Conservation (phyloP, 2,113 vertebrate genomes). For the Gymnocephalus cernua region DNA sequence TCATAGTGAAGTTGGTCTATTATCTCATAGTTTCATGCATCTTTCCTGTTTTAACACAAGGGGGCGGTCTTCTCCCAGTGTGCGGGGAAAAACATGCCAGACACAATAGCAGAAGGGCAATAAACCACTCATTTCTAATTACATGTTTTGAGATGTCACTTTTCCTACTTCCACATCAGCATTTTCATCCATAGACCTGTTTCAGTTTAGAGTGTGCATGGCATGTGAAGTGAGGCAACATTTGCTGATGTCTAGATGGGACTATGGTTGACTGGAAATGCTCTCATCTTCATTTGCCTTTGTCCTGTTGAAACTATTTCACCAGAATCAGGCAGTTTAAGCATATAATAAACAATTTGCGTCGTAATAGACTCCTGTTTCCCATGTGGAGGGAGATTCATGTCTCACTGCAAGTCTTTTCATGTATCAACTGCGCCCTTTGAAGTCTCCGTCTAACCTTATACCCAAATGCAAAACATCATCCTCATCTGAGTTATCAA, state of each 20-base stretch:
- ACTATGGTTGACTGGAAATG: background rate
- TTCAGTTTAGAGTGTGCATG: background rate
- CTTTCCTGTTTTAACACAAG: conserved; percentile 57
- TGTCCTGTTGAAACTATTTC: conserved; percentile 40
- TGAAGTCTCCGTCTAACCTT: conserved; percentile 49
- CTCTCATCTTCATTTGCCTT: conserved; percentile 45
- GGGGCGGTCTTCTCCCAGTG: conserved; percentile 51
- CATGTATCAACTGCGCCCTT: conserved; percentile 24
- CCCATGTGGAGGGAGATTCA: background rate
- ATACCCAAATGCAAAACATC: conserved; percentile 57
- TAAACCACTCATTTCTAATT: conserved; percentile 54
- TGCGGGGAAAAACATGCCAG: conserved; percentile 20
- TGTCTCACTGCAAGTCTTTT: conserved; percentile 10
- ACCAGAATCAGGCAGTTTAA: conserved; percentile 8
- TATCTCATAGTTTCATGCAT: conserved; percentile 38
- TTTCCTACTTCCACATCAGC: background rate
- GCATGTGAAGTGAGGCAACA: background rate
- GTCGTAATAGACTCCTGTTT: background rate
- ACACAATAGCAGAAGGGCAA: conserved; percentile 58
- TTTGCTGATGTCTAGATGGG: conserved; percentile 5
- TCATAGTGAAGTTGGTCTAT: background rate
- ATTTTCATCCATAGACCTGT: background rate
- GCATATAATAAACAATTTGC: background rate
- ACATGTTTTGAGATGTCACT: conserved; percentile 30
- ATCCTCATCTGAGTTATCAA: conserved; percentile 69